phyloP scores from a whole-genome alignment of 1,140 invertebrate genomes.

The Phymastichus coffea region DNA sequence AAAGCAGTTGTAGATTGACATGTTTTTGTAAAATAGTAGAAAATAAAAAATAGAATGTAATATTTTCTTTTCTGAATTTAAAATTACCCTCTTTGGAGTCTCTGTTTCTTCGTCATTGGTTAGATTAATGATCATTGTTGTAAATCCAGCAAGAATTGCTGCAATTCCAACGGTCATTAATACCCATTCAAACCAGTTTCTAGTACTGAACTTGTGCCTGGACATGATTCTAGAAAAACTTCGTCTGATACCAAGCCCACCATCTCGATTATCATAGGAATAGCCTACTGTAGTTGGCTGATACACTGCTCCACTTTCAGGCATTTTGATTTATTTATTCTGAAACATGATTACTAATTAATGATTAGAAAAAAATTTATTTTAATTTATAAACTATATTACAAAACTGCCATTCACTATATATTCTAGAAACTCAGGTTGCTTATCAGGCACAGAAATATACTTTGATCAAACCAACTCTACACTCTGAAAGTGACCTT shows the following conservation, averaged over 20 bases:
- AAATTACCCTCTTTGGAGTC: constrained; percentile 31
- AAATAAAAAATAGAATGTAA: no score
- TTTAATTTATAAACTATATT: neutral
- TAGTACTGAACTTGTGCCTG: constrained; percentile 51
- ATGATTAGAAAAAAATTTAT: neutral
- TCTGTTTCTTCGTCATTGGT: constrained; percentile 34
- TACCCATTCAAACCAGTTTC: constrained; percentile 53
- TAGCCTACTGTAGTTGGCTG: constrained; percentile 55
- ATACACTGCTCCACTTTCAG: constrained; percentile 53
- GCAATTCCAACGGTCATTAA: constrained; percentile 47
- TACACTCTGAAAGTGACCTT: no score
- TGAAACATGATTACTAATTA: neutral
- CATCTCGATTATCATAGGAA: constrained; percentile 49
- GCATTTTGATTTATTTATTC: constrained; percentile 36
- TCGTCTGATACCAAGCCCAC: constrained; percentile 41
- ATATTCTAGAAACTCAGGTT: no score
- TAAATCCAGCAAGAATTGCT: constrained; percentile 47
- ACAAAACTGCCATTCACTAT: no score
- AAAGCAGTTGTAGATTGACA: neutral
- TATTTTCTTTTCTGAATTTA: no score
- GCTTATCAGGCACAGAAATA: no score
- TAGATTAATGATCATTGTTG: constrained; percentile 48
- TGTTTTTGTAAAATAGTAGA: neutral
- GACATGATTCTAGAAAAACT: constrained; percentile 50
- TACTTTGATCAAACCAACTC: no score